Evolutionary conservation across 2,113 vertebrate species (phyloP).

Genomic region (Galbula dea): DNA sequence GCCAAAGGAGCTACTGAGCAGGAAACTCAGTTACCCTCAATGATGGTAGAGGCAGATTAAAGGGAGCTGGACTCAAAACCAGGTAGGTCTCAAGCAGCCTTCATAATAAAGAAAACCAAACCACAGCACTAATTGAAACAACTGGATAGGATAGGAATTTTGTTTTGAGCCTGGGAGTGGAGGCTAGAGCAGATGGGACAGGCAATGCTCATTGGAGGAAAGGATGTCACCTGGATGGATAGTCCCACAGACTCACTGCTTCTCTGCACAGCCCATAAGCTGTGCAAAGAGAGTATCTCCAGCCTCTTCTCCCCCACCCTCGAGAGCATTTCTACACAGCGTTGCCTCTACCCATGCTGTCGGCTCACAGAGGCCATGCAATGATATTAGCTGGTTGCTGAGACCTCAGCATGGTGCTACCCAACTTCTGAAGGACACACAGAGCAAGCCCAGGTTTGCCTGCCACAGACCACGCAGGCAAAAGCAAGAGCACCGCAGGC

Average conservation of each 20-base stretch:
- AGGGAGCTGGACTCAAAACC: neutral
- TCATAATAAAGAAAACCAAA: neutral
- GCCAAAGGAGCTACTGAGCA: conserved; percentile 22
- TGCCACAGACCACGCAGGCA: neutral
- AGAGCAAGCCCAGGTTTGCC: neutral
- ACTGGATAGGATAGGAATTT: neutral
- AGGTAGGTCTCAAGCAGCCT: neutral
- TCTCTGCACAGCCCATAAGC: fast-evolving
- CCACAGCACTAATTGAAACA: neutral
- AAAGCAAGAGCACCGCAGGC: neutral
- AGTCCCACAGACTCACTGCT: fast-evolving
- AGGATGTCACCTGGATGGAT: neutral
- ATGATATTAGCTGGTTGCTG: neutral
- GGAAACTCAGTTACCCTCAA: conserved; percentile 20
- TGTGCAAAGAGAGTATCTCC: neutral
- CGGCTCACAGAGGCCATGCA: fast-evolving
- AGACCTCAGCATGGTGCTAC: neutral
- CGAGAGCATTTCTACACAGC: neutral
- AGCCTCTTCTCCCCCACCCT: neutral
- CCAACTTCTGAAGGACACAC: neutral
- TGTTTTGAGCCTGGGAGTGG: fast-evolving
- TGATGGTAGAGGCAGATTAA: neutral
- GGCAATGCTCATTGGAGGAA: fast-evolving
- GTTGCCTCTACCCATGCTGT: neutral
- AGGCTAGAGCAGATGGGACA: fast-evolving